phyloP scores from a whole-genome alignment of 2,888 invertebrate genomes.

The Platerodrilus igneus region DNA sequence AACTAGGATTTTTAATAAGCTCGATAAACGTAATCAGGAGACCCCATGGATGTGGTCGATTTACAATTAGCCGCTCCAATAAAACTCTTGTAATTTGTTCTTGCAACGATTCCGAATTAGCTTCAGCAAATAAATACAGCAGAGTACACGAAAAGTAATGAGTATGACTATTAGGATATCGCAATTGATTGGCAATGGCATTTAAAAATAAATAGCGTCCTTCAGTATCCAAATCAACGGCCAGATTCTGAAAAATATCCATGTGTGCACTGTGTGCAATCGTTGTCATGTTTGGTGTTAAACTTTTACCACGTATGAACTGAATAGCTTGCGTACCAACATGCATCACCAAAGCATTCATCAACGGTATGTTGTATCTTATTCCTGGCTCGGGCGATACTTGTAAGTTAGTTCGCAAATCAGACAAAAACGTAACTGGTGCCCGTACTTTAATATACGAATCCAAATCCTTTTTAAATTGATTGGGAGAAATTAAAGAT shows the following conservation, averaged over 20 bases:
- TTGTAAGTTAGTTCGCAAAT: slow-evolving; percentile 85
- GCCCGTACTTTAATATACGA: slow-evolving; percentile 91
- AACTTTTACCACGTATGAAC: slow-evolving; percentile 84
- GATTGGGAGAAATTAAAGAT: slow-evolving; percentile 77
- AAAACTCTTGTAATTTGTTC: slow-evolving; percentile 97
- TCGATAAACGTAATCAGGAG: slow-evolving; percentile 98
- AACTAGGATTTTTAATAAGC: slow-evolving; percentile 95
- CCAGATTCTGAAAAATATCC: slow-evolving; percentile 99
- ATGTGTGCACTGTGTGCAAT: slow-evolving; percentile 98
- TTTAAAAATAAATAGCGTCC: slow-evolving; percentile 97
- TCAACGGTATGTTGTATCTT: slow-evolving; percentile 90
- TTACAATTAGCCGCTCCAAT: slow-evolving; percentile 94
- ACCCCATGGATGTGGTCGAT: slow-evolving; percentile 99
- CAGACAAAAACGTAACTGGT: slow-evolving; percentile 93
- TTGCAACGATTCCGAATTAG: slow-evolving; percentile 95
- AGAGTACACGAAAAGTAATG: slow-evolving; percentile 99
- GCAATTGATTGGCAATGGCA: slow-evolving; percentile 96
- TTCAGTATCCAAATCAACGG: slow-evolving; percentile 96
- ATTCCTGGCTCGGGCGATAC: slow-evolving; percentile 83
- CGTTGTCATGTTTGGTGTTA: slow-evolving; percentile 93
- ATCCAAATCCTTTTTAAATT: slow-evolving; percentile 94
- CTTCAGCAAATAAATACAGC: slow-evolving; percentile 94
- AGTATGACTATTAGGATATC: slow-evolving; percentile 99
- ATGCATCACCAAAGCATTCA: slow-evolving; percentile 96
- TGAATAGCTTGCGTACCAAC: slow-evolving; percentile 96